Base-by-base conservation (phyloP, 2,888 invertebrate genomes). In the Theodoxus fluviatilis region DNA sequence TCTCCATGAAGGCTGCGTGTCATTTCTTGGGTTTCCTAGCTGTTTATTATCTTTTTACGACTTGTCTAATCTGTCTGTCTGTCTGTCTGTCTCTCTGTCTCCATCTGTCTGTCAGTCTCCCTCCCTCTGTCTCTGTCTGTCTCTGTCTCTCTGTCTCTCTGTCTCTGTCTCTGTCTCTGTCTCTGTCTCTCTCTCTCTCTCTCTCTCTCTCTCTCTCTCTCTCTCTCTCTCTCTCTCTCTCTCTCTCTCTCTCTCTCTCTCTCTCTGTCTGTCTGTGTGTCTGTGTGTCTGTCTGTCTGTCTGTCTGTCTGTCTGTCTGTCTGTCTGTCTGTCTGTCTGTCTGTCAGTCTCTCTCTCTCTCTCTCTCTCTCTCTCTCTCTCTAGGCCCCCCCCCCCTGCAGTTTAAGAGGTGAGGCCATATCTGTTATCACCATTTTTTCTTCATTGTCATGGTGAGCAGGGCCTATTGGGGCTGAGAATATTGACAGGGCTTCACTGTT, bases 81-180 rank as follows among this genome's bases (percentile, higher is more conserved):
- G 37, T 38, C 38, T 35, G 37, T 38, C 64, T 64, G 37, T 38
- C 64, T 64, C 64, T 38, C 64, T 64, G 37, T 64, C 64, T 64
- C 64, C 31, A n/a, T 64, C 64, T 38, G 37, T 64, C 64, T 38
- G 2, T 64, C 64, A 22, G 37, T 64, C 64, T 38, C 64, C 37
- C 64, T 38, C 37, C 37, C 64, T 38, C 37, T 64, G 37, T 38
- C 35, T 64, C 64, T 38, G 22, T 64, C 64, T 38, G 37, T 64
- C 18, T 1, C 59, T 1, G 25, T 43, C 31, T 33, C 31, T 4
- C 31, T 38, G 15, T 28, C 31, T 38, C 9, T 40, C 6, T 33
- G 15, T 4, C 40, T 38, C 28, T 25, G 3, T 38, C 43, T 28
- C 31, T 33, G 15, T 28, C 40, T 38, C 2, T 22, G 3, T 25